These are phyloP conservation scores for Mamestra configurata DNA, from an alignment of 1,140 invertebrate genomes.

Conservation along the genomic window DNA sequence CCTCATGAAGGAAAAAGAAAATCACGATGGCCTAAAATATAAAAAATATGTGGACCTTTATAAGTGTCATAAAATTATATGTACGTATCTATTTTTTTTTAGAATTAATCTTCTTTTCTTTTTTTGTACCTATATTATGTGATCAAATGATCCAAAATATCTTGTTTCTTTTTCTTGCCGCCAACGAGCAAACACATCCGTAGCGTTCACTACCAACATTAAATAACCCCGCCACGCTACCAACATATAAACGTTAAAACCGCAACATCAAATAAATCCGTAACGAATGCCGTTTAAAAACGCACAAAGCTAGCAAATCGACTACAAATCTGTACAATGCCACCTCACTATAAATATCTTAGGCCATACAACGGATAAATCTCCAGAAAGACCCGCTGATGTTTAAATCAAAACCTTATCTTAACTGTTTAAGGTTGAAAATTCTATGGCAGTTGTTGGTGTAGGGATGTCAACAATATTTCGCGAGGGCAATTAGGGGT, in stretches of 20 bases:
- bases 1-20: no score
- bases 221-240: not conserved
- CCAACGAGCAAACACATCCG: no score
- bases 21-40: no score
- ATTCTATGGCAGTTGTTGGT: conserved; percentile 30
- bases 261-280: conserved; percentile 12
- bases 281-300: conserved; percentile 45
- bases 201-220: no score
- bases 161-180: no score
- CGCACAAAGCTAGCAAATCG: conserved; percentile 70
- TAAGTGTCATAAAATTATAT: no score
- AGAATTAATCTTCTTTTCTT: no score
- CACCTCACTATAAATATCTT: conserved; percentile 65
- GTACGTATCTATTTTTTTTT: no score
- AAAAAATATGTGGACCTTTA: no score
- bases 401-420: not conserved
- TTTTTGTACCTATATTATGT: no score
- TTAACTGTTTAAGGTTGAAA: not conserved
- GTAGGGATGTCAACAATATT: conserved; percentile 63
- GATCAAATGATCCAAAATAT: no score
- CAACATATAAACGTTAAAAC: conserved; percentile 1
- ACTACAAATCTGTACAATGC: conserved; percentile 70
- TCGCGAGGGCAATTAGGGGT: conserved; percentile 60
- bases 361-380: conserved; percentile 53
- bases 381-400: conserved; percentile 12